Evolutionary conservation across 2,113 vertebrate species (phyloP).

Genomic region (Nicator chloris): DNA sequence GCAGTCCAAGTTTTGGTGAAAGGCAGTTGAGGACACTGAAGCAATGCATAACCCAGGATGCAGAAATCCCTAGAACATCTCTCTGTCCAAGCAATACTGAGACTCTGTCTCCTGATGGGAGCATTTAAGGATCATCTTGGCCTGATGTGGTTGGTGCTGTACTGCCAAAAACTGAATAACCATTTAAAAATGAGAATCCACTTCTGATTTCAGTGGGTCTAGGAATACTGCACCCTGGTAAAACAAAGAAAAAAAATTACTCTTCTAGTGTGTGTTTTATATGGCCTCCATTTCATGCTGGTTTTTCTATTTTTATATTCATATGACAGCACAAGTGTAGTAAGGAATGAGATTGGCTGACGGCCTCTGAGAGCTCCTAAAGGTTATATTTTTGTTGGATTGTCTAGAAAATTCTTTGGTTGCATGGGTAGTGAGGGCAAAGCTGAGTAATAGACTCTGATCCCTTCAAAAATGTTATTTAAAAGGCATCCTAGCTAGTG

Average conservation of each 20-base stretch:
- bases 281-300: background rate
- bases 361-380: background rate
- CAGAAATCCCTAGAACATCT: background rate
- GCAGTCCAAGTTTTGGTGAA: background rate
- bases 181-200: background rate
- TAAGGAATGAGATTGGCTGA: background rate
- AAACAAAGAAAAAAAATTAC: background rate
- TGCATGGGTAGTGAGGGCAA: background rate
- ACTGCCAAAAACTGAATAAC: background rate
- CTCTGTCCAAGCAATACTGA: background rate
- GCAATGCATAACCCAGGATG: background rate
- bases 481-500: background rate
- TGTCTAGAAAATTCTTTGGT: background rate
- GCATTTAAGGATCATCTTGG: background rate
- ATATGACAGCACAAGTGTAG: background rate
- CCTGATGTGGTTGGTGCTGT: background rate
- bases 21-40: background rate
- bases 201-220: background rate
- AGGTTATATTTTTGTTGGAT: background rate
- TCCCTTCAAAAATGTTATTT: background rate
- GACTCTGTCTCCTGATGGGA: background rate
- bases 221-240: background rate
- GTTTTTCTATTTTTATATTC: background rate
- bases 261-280: background rate
- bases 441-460: background rate